phyloP scores from a whole-genome alignment of 2,888 invertebrate genomes.

The Argyra leucocephala region DNA sequence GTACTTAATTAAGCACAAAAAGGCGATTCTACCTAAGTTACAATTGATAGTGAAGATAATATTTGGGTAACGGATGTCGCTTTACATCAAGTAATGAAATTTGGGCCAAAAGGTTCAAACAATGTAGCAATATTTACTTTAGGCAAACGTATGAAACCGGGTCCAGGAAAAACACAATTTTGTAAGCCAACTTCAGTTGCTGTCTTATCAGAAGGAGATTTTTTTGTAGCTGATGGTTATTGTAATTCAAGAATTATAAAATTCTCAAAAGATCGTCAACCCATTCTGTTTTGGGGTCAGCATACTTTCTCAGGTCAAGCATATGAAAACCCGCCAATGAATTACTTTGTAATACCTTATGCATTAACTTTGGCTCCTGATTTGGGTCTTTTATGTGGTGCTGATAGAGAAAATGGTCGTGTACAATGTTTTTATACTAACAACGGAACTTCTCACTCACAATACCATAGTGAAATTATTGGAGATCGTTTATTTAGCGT shows the following conservation, averaged over 20 bases:
- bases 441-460: constrained; percentile 55
- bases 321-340: constrained; percentile 45
- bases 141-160: constrained; percentile 42
- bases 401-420: constrained; percentile 81
- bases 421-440: constrained; percentile 60
- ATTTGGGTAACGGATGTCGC: constrained; percentile 83
- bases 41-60: constrained; percentile 63
- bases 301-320: constrained; percentile 40
- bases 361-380: constrained; percentile 70
- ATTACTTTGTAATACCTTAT: constrained; percentile 65
- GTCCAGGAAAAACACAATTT: constrained; percentile 54
- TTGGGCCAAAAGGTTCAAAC: constrained; percentile 44
- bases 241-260: constrained; percentile 75
- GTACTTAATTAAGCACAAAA: constrained; percentile 59
- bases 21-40: constrained; percentile 85
- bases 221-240: constrained; percentile 71
- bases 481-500: constrained; percentile 66
- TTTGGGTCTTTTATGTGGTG: constrained; percentile 67
- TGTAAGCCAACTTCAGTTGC: constrained; percentile 76
- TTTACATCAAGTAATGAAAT: constrained; percentile 76
- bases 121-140: constrained; percentile 43
- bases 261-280: constrained; percentile 56
- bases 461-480: constrained; percentile 54
- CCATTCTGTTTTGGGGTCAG: constrained; percentile 58
- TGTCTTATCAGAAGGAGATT: constrained; percentile 58